A percentile compares a stretch with the other conserved stretches of the same genome.
Conservation (phyloP, 2,888 invertebrate species). For the Osmoderma eremita region DNA sequence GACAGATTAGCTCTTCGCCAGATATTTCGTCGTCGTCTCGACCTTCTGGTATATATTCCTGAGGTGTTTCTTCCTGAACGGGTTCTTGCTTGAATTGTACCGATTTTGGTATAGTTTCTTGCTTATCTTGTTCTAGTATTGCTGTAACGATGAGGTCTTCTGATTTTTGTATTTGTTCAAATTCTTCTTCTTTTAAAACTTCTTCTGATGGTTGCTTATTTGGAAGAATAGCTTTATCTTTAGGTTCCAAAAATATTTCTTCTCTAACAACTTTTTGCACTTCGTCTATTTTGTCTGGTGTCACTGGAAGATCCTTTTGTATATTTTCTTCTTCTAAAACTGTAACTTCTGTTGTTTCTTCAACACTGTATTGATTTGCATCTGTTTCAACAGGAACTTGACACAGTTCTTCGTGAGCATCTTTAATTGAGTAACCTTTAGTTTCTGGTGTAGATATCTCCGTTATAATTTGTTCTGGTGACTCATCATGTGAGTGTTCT, state of each 20-base stretch:
- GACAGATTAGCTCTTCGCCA: conserved; percentile 13
- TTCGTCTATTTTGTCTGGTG: no score
- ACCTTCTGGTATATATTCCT: neutral
- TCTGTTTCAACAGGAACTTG: no score
- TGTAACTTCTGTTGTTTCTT: neutral
- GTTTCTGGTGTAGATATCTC: neutral
- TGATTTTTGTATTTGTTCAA: neutral
- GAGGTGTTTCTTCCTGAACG: neutral
- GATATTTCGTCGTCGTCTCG: conserved; percentile 10
- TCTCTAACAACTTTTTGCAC: no score
- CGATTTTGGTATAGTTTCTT: neutral
- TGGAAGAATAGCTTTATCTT: no score
- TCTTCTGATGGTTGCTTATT: neutral
- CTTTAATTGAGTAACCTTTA: no score
- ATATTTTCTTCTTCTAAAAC: neutral
- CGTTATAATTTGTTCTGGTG: neutral
- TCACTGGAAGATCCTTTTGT: no score
- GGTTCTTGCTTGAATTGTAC: conserved; percentile 2
- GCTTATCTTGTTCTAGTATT: neutral
- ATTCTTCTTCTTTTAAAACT: neutral
- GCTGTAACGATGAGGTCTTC: neutral
- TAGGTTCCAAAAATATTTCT: no score
- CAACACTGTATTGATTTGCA: neutral
- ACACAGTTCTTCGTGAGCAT: no score
- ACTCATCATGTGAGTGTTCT: conserved; percentile 9